phyloP scores from a whole-genome alignment of 2,113 vertebrate genomes.

The Pseudorasbora parva region DNA sequence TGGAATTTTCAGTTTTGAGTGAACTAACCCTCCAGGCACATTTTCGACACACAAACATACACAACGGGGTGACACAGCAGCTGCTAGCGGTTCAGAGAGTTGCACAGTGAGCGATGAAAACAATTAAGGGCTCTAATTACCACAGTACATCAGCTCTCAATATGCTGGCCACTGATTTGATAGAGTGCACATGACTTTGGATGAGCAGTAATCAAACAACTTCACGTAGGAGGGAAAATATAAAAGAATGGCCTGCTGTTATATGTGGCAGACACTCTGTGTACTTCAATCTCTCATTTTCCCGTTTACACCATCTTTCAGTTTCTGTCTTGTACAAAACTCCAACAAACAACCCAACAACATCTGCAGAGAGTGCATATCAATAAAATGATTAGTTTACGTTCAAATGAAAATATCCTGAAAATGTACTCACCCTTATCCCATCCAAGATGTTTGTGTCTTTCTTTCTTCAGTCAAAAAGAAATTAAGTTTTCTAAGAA shows the following conservation, averaged over 20 bases:
- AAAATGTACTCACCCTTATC: too few relatives aligned
- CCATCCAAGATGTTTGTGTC: too few relatives aligned
- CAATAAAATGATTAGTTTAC: neutral
- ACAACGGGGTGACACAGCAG: constrained; percentile 28
- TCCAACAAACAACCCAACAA: neutral
- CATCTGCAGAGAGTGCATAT: neutral
- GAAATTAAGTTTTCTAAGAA: too few relatives aligned
- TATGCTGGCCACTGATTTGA: constrained; percentile 71
- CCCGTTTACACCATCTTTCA: neutral
- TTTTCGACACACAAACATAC: constrained; percentile 7
- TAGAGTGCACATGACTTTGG: constrained; percentile 51
- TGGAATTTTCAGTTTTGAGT: neutral
- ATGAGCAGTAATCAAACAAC: constrained; percentile 65
- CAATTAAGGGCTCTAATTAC: constrained; percentile 76
- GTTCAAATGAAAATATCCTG: too few relatives aligned
- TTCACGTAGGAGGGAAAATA: constrained; percentile 34
- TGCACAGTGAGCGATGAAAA: constrained; percentile 69
- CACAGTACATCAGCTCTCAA: constrained; percentile 69
- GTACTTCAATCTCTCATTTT: constrained; percentile 57
- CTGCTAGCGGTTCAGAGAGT: constrained; percentile 48
- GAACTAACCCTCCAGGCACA: neutral
- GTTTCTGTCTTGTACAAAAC: constrained; percentile 6
- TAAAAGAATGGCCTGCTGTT: constrained; percentile 55
- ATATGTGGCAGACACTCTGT: constrained; percentile 59
- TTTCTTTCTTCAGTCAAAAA: too few relatives aligned